These are phyloP conservation scores for Glaucopsyche alexis DNA, from an alignment of 2,888 invertebrate genomes.

Conservation along the genomic window DNA sequence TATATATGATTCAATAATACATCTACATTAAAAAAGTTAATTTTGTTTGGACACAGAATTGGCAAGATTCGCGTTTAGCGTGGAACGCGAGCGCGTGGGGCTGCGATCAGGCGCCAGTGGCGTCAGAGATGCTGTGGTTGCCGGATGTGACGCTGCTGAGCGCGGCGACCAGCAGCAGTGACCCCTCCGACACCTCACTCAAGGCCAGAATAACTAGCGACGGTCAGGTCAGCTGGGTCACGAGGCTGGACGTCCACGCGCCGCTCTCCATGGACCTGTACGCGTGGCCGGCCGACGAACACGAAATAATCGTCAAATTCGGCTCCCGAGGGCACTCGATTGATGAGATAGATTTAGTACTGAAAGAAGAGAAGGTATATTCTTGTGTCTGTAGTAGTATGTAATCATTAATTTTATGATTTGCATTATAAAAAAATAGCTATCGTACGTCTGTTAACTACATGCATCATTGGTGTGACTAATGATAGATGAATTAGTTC, in stretches of 20 bases:
- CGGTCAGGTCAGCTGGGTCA: slow-evolving; percentile 74
- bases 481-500: background rate
- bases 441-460: background rate
- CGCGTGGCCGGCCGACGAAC: slow-evolving; percentile 88
- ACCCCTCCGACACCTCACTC: slow-evolving; percentile 82
- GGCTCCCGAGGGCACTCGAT: slow-evolving; percentile 86
- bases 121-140: slow-evolving; percentile 87
- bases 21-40: too few species aligned
- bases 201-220: slow-evolving; percentile 84
- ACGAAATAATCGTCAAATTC: slow-evolving; percentile 83
- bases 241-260: slow-evolving; percentile 54
- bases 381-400: background rate
- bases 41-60: slow-evolving; percentile 74
- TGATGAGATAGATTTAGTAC: slow-evolving; percentile 74
- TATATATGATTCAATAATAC: too few species aligned
- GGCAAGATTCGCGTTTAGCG: slow-evolving; percentile 86
- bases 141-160: slow-evolving; percentile 88
- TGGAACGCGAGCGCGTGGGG: slow-evolving; percentile 86
- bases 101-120: slow-evolving; percentile 79
- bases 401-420: slow-evolving; percentile 8
- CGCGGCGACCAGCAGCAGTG: slow-evolving; percentile 80
- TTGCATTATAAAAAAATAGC: background rate
- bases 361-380: slow-evolving; percentile 50
- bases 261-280: slow-evolving; percentile 68
- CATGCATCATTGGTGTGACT: background rate